Evolutionary conservation across 2,113 vertebrate genomes (phyloP).

Genomic region (Bungarus multicinctus): DNA sequence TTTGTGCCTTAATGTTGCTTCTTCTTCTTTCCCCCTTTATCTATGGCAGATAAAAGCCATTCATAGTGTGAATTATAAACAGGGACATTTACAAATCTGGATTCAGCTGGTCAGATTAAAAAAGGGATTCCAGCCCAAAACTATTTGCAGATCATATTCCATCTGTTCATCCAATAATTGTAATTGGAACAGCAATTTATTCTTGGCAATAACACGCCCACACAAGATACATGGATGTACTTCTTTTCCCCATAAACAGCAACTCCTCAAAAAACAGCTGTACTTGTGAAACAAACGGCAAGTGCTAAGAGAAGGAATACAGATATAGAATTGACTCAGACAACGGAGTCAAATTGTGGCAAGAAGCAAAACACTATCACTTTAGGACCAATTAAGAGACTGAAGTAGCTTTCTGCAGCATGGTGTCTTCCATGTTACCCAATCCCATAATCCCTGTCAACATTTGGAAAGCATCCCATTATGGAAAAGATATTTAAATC

Average conservation of each 20-base stretch:
- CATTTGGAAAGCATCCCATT: not conserved
- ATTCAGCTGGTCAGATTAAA: conserved; percentile 2
- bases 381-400: not conserved
- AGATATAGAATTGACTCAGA: rapidly evolving
- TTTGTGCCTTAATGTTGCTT: not conserved
- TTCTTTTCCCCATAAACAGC: not conserved
- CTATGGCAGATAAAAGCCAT: conserved; percentile 18
- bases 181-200: conserved; percentile 12
- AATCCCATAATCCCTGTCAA: not conserved
- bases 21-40: not conserved
- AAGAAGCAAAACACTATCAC: not conserved
- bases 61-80: not conserved
- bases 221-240: not conserved
- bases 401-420: not conserved
- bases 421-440: not conserved
- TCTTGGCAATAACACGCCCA: rapidly evolving
- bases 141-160: conserved; percentile 15
- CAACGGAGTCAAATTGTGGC: not conserved
- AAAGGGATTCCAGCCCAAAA: not conserved
- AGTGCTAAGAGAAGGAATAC: not conserved
- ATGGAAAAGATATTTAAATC: not conserved
- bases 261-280: not conserved
- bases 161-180: not conserved
- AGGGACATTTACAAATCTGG: not conserved
- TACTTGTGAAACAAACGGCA: rapidly evolving